phyloP scores from a whole-genome alignment of 2,113 vertebrate genomes.

The Brienomyrus brachyistius region DNA sequence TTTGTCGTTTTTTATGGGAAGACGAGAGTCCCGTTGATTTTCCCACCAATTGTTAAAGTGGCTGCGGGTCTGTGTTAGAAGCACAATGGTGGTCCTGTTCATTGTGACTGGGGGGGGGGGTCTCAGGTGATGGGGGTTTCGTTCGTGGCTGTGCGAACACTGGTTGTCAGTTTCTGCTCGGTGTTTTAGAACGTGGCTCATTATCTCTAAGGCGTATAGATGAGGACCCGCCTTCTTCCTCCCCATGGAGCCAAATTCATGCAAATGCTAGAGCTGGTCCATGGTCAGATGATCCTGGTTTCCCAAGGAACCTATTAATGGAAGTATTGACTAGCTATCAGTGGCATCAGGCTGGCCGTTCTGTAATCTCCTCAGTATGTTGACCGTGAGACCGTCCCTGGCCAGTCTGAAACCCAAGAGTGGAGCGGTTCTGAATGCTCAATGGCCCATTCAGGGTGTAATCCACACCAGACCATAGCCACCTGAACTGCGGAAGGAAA shows the following conservation, averaged over 20 bases:
- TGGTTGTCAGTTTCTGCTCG: neutral
- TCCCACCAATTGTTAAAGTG: neutral
- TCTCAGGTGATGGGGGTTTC: neutral
- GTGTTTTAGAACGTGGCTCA: neutral
- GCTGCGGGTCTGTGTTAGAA: neutral
- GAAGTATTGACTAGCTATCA: neutral
- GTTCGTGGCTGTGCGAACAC: neutral
- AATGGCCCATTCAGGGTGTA: neutral
- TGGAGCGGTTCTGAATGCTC: neutral
- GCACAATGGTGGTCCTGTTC: constrained; percentile 9
- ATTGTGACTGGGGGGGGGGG: neutral
- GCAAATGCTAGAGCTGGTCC: neutral
- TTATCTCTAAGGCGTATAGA: neutral
- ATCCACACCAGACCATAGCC: neutral
- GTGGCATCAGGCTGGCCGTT: neutral
- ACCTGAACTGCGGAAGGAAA: neutral
- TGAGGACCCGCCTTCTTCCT: neutral
- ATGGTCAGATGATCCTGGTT: neutral
- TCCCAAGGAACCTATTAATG: neutral
- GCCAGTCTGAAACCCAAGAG: neutral
- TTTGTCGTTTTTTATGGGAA: neutral
- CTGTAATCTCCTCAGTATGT: neutral
- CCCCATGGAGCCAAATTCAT: constrained; percentile 1
- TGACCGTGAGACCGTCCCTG: neutral
- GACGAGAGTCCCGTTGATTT: neutral